A percentile compares a stretch with the other conserved stretches of the same genome.
Evolutionary conservation across 2,113 vertebrate species (phyloP).

Genomic region (Bujurquina vittata): DNA sequence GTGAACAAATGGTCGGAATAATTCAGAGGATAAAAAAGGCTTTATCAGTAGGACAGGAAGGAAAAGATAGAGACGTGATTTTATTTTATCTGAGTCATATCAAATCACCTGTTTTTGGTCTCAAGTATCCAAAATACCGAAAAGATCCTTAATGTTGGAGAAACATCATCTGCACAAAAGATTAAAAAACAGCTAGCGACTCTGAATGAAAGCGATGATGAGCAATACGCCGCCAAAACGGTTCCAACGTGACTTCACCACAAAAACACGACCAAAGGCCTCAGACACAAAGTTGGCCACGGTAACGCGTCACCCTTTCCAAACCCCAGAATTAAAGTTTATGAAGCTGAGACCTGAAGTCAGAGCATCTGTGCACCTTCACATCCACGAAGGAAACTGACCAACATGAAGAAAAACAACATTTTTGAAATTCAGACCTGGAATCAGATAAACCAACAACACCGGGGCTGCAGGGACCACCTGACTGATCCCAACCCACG

Average conservation of each 20-base stretch:
- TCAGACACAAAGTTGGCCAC: neutral
- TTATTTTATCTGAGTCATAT: conserved; percentile 35
- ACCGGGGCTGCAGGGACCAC: neutral
- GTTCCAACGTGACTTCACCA: neutral
- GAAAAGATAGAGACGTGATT: neutral
- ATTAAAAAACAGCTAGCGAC: neutral
- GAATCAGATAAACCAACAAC: neutral
- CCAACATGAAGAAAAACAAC: neutral
- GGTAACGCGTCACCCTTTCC: neutral
- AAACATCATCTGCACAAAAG: conserved; percentile 4
- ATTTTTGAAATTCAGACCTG: neutral
- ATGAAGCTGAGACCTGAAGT: neutral
- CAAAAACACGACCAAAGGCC: neutral
- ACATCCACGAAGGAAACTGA: neutral
- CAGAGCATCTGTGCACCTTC: neutral
- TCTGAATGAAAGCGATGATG: conserved; percentile 10
- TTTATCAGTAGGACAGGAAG: neutral
- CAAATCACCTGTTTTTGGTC: conserved; percentile 5
- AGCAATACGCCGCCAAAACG: conserved; percentile 4
- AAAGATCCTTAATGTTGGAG: conserved; percentile 9
- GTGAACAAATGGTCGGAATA: conserved; percentile 26
- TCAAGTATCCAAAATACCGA: neutral
- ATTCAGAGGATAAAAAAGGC: conserved; percentile 18
- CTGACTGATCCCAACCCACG: no score
- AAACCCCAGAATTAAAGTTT: no score